Evolutionary conservation across 2,797 vertebrate genomes (phyloP).

Genomic region (Macropodus opercularis): DNA sequence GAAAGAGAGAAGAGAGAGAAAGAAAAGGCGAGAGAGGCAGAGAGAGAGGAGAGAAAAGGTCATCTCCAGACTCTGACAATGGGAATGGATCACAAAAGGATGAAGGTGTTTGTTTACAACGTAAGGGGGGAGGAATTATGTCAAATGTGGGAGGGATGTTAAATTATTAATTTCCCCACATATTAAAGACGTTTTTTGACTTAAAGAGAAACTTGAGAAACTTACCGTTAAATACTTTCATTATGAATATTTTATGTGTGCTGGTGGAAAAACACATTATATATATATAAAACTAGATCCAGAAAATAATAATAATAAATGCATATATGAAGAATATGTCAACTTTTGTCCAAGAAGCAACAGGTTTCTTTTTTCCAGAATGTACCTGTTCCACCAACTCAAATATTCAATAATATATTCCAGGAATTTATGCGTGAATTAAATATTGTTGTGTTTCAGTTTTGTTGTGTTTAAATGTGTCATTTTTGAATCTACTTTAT

Average conservation of each 20-base stretch:
- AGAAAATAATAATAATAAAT: not conserved
- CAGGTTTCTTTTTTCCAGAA: no score
- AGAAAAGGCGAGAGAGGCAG: conserved; percentile 46
- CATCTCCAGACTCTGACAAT: conserved; percentile 81
- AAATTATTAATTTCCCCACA: not conserved
- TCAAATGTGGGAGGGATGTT: conserved; percentile 15
- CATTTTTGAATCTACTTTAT: not conserved
- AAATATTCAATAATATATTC: not conserved
- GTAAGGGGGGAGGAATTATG: conserved; percentile 21
- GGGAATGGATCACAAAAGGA: conserved; percentile 76
- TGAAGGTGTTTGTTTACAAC: conserved; percentile 74
- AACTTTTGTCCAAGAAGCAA: no score
- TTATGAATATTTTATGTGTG: not conserved
- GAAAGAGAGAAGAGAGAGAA: conserved; percentile 71
- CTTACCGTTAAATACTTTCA: not conserved
- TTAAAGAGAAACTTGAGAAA: no score
- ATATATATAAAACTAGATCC: no score
- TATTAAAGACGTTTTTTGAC: no score
- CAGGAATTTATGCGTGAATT: not conserved
- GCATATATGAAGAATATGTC: not conserved
- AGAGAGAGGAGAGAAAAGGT: conserved; percentile 71
- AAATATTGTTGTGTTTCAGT: not conserved
- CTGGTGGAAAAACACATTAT: no score
- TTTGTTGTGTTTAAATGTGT: not conserved
- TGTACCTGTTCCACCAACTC: no score